Base-by-base conservation (phyloP, 1,140 invertebrate genomes). In the Oedothorax gibbosus region DNA sequence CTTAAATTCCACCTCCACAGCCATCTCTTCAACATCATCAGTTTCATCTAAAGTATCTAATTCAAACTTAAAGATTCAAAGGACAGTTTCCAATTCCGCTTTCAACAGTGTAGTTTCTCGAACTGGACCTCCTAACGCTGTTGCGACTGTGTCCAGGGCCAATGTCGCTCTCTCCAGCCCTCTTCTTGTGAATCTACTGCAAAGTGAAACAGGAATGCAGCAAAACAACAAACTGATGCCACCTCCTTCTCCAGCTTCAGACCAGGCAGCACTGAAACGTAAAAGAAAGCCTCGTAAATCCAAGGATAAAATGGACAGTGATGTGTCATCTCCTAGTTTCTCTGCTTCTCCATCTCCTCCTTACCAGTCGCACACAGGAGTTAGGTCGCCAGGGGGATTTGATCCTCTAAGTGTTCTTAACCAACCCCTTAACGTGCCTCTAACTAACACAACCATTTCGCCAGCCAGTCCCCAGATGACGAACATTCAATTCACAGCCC, bases 151-250 rank as follows among this genome's bases (percentile, higher is more conserved):
- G 15, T 62, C 75, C 14, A 60, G 79, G 73, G 85, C 84, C 64
- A 87, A 93, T 87, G 92, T 94, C 54, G 94, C 94, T 21, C 92
- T 95, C 87, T 95, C 95, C 83, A 97, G 95, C 90, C 96, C 96
- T n/a, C 90, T 98, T 76, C 91, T 98, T 65, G 96, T 98, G 5
- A 98, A 98, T 91, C 90, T 98, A 78, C 91, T 98, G 87, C 96
- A 97, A 91, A 97, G 95, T 89, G 95, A 97, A 88, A 85, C 72
- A 62, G 75, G 71, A 18, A 84, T 68, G 35, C 57, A 75, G 15
- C 81, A 73, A 21, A 71, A 77, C 35, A 76, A 82, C 18, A 87
- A 84, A 66, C 83, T 85, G 75, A 21, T 87, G 51, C 78, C 86
- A 79, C 91, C 91, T 50, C 89, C 88, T 78, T 88, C 87, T 85